Evolutionary conservation across 2,797 vertebrate genomes (phyloP), one percentile per base, ranked within the genome.

Genomic region (Coluber constrictor): DNA sequence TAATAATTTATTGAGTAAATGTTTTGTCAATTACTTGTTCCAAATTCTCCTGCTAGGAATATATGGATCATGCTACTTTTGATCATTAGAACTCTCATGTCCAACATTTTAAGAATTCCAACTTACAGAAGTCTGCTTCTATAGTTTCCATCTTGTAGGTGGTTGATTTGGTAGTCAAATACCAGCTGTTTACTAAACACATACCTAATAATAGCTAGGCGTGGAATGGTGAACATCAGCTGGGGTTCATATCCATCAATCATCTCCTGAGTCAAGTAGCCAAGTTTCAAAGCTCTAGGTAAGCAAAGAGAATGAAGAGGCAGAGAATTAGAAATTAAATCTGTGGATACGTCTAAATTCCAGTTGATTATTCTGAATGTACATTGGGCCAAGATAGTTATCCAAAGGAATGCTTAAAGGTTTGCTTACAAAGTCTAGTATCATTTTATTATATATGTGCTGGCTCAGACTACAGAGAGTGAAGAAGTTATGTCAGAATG

Each of bases 161-260:
- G 6, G 15, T n/a, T 74, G 66, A 5, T 9, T 93, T 51, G 61
- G 51, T 32, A 54, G 27, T 43, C 90, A 93, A 88, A 37, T 70
- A 47, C 51, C 91, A 86, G 32, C 43, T 47, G 57, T 89, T 57
- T 56, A 60, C 29, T 86, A 89, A 89, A 86, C 20, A 95, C 96
- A 91, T 86, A 98, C 98, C 98, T 97, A 92, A 98, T 97, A 74
- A 98, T 98, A 88, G 97, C 98, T 90, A 98, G 95, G 63, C 97
- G 97, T 86, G 98, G 98, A 93, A 98, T 98, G 92, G 97, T 97
- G 96, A 98, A 98, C 98, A 98, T 98, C 93, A 98, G 94, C 90
- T 97, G 95, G 0, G 98, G 98, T 43, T 98, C 98, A 0, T 97
- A 98, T 92, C 97, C 96, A 91, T 98, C 98, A 0, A 98, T 98